Conservation (phyloP, 2,113 vertebrate genomes). For the Chloropsis hardwickii region DNA sequence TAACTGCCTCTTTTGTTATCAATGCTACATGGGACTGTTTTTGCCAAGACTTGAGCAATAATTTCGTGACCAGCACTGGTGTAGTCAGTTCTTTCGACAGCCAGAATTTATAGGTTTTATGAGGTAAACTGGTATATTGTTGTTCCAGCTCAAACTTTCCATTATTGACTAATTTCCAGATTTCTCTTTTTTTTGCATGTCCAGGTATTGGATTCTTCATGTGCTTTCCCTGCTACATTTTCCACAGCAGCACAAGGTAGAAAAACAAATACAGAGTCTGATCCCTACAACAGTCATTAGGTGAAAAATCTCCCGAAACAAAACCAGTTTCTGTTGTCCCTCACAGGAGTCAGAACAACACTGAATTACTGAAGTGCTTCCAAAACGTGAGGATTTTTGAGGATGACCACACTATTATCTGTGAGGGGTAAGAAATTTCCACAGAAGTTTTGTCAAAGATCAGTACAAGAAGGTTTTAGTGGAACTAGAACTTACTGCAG, state of each 20-base stretch:
- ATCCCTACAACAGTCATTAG: rapidly evolving
- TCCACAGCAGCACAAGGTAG: not conserved
- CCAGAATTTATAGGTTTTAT: not conserved
- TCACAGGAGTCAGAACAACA: not conserved
- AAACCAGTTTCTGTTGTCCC: not conserved
- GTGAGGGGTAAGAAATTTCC: not conserved
- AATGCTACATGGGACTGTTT: not conserved
- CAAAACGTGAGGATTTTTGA: rapidly evolving
- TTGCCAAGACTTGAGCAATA: not conserved
- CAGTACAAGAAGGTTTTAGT: not conserved
- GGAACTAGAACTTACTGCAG: not conserved
- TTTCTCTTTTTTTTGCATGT: not conserved
- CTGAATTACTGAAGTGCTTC: not conserved
- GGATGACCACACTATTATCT: not conserved
- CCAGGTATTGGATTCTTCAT: rapidly evolving
- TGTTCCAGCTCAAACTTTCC: not conserved
- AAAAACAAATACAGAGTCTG: not conserved
- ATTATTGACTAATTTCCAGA: not conserved
- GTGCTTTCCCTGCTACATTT: not conserved
- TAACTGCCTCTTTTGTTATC: not conserved
- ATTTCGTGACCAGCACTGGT: not conserved
- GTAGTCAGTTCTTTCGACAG: not conserved
- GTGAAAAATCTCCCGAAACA: not conserved
- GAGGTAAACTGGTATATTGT: not conserved
- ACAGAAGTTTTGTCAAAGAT: not conserved